A percentile compares a stretch with the other conserved stretches of the same genome.
phyloP scores from a whole-genome alignment of 92 coral and sea anemone species.

The Umimayanthus chanpuru region DNA sequence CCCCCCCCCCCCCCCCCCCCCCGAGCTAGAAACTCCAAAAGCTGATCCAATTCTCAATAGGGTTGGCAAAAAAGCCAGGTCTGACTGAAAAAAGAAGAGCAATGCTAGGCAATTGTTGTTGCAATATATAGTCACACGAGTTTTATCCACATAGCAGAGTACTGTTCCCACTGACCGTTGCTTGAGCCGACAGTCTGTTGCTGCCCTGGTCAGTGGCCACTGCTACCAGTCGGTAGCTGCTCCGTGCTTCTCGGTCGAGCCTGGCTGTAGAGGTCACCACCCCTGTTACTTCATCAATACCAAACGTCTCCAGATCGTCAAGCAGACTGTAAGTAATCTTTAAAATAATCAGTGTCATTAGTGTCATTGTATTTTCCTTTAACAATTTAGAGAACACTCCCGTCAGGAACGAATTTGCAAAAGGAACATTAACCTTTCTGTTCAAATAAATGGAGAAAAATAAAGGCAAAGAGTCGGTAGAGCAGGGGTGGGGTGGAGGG shows the following conservation, averaged over 20 bases:
- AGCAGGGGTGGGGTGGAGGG: not conserved
- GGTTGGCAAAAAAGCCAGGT: too few relatives aligned
- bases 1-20: too few relatives aligned
- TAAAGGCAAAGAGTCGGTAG: not conserved
- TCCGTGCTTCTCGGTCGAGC: slow-evolving; percentile 59
- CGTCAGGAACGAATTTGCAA: not conserved
- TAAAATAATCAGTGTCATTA: not conserved
- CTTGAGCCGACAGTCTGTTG: slow-evolving; percentile 21
- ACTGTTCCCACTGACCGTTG: not conserved
- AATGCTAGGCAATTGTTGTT: too few relatives aligned
- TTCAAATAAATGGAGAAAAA: too few relatives aligned
- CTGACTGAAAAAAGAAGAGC: too few relatives aligned
- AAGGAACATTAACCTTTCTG: not conserved
- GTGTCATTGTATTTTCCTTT: not conserved
- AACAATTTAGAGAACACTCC: not conserved
- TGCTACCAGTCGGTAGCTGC: slow-evolving; percentile 40
- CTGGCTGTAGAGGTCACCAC: slow-evolving; percentile 28
- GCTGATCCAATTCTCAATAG: too few relatives aligned
- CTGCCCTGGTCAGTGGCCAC: slow-evolving; percentile 34
- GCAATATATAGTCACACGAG: too few relatives aligned
- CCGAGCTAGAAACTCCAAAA: too few relatives aligned
- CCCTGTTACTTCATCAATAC: slow-evolving; percentile 58
- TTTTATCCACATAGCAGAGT: not conserved
- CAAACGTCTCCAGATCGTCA: slow-evolving; percentile 36
- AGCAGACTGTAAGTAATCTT: slow-evolving; percentile 39